phyloP scores from a whole-genome alignment of 2,113 vertebrate species.

The Fulica atra region DNA sequence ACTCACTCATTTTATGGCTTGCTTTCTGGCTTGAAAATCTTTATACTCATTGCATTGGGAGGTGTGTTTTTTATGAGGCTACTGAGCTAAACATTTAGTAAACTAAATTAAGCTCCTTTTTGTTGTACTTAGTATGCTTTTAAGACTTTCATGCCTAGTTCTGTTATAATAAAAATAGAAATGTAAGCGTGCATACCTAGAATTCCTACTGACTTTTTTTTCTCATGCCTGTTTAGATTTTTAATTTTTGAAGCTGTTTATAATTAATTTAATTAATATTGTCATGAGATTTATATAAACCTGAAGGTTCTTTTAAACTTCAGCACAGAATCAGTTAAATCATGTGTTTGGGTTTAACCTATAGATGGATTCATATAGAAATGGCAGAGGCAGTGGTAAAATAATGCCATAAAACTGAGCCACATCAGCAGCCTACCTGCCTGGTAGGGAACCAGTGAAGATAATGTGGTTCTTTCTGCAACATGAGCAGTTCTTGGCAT shows the following conservation, averaged over 20 bases:
- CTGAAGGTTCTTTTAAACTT: background rate
- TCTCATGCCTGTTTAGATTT: background rate
- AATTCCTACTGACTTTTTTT: background rate
- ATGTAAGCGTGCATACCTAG: background rate
- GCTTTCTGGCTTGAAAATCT: background rate
- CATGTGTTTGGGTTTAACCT: background rate
- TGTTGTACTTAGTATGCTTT: background rate
- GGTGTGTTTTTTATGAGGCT: conserved; percentile 73
- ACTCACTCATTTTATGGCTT: background rate
- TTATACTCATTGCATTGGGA: conserved; percentile 77
- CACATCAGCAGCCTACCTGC: background rate
- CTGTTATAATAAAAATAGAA: background rate
- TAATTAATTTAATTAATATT: background rate
- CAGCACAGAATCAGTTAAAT: background rate
- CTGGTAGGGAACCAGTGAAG: background rate
- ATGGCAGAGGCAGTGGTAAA: background rate
- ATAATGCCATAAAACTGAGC: background rate
- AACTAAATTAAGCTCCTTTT: background rate
- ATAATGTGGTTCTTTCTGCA: background rate
- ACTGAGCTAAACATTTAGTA: background rate
- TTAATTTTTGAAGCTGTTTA: background rate
- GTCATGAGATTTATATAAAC: background rate
- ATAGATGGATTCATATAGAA: background rate
- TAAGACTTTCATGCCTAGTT: background rate
- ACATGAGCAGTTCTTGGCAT: background rate